Evolutionary conservation across 2,888 invertebrate genomes (phyloP).

Genomic region (Caenorhabditis virilis): DNA sequence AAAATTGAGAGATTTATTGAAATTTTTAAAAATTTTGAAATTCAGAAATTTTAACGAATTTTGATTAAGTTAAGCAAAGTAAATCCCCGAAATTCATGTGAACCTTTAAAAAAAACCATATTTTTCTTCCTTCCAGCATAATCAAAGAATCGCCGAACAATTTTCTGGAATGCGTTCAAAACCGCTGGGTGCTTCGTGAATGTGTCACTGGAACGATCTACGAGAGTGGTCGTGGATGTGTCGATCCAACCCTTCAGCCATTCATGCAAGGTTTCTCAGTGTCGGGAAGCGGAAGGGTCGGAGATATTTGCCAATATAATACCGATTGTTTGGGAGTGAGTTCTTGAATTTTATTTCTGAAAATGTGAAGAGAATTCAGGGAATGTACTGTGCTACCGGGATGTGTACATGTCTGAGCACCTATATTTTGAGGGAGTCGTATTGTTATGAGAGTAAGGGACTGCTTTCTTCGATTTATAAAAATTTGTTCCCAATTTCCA

Average conservation of each 20-base stretch:
- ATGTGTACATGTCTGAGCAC: slow-evolving; percentile 52
- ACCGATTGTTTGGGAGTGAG: slow-evolving; percentile 54
- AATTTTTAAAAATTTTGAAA: too few relatives aligned
- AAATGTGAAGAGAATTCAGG: slow-evolving; percentile 31
- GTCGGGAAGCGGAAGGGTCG: slow-evolving; percentile 53
- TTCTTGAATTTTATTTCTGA: background rate
- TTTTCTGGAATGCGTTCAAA: slow-evolving; percentile 39
- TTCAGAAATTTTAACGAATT: background rate
- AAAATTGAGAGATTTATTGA: too few relatives aligned
- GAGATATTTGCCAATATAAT: slow-evolving; percentile 54
- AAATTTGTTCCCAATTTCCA: slow-evolving; percentile 12
- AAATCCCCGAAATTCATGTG: background rate
- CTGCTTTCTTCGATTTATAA: background rate
- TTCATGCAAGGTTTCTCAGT: slow-evolving; percentile 56
- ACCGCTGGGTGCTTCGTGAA: slow-evolving; percentile 31
- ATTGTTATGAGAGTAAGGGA: slow-evolving; percentile 53
- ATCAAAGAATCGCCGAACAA: slow-evolving; percentile 36
- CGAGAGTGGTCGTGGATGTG: slow-evolving; percentile 43
- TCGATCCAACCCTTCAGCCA: slow-evolving; percentile 51
- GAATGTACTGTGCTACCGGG: slow-evolving; percentile 57
- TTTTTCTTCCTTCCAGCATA: slow-evolving; percentile 20
- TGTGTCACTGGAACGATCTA: slow-evolving; percentile 47
- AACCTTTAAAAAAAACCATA: background rate
- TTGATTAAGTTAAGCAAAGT: background rate
- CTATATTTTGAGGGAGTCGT: slow-evolving; percentile 51